Evolutionary conservation across 2,797 vertebrate genomes (phyloP).

Genomic region (Sciurus carolinensis): DNA sequence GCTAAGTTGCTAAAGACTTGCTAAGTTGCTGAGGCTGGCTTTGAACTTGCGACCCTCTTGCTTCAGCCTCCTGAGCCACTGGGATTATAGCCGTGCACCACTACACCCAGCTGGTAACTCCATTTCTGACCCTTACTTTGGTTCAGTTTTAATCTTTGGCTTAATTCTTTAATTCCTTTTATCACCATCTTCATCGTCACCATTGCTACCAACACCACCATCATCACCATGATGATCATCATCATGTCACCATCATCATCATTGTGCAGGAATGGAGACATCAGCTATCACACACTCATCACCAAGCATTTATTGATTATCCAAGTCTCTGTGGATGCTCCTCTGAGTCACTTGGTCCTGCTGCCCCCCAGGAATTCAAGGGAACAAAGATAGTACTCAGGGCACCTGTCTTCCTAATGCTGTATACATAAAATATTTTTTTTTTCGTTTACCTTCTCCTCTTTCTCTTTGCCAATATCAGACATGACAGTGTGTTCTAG

Average conservation of each 20-base stretch:
- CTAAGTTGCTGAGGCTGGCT: too few relatives aligned
- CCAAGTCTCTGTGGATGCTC: neutral
- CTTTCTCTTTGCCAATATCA: neutral
- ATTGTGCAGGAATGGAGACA: neutral
- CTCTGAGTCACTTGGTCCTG: too few relatives aligned
- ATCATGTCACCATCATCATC: too few relatives aligned
- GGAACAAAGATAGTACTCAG: neutral
- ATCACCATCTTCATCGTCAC: too few relatives aligned
- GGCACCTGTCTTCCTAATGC: neutral
- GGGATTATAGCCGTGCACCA: too few relatives aligned
- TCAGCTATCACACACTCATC: neutral
- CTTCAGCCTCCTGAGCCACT: too few relatives aligned
- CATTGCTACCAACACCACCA: too few relatives aligned
- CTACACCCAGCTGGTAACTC: neutral
- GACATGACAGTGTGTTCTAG: neutral
- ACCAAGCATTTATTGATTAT: neutral
- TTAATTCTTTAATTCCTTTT: neutral
- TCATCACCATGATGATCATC: neutral
- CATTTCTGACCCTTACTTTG: neutral
- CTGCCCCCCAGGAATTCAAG: neutral
- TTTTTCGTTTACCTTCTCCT: neutral
- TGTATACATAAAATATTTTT: conserved; percentile 3
- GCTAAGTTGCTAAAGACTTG: too few relatives aligned
- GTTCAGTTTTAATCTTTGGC: conserved; percentile 47
- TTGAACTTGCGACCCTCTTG: too few relatives aligned